Percentiles rank a stretch among this genome's conserved stretches.
Evolutionary conservation across 2,797 vertebrate species (phyloP).

Genomic region (Macropodus opercularis): DNA sequence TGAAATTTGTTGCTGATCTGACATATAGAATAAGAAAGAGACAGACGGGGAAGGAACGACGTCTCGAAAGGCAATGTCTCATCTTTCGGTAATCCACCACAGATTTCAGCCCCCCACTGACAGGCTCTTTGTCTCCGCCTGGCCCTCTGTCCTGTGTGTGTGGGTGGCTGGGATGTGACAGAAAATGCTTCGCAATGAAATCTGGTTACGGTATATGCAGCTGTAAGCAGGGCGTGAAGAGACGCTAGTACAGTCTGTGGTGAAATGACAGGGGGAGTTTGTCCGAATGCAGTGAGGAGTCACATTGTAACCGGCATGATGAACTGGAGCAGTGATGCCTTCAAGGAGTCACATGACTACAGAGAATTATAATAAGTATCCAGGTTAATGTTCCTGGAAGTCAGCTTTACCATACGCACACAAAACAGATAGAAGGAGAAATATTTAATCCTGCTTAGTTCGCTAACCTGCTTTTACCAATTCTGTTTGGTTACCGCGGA

Average conservation of each 20-base stretch:
- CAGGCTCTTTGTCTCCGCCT: conserved; percentile 43
- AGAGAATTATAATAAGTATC: not conserved
- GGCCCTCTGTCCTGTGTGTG: conserved; percentile 10
- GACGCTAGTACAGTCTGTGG: no score
- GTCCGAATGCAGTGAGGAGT: no score
- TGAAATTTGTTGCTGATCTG: conserved; percentile 16
- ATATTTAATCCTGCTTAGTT: conserved; percentile 2
- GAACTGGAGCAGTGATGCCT: not conserved
- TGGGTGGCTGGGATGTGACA: conserved; percentile 9
- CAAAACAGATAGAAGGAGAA: not conserved
- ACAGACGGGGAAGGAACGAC: conserved; percentile 1
- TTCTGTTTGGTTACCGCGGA: conserved; percentile 23
- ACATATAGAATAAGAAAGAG: conserved; percentile 6
- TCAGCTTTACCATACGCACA: not conserved
- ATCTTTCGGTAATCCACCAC: conserved; percentile 50
- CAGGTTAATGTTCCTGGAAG: not conserved
- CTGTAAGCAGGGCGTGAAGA: no score
- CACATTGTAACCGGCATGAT: not conserved
- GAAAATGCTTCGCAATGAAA: not conserved
- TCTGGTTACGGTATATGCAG: not conserved
- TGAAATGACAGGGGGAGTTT: no score
- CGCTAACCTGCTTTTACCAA: conserved; percentile 22
- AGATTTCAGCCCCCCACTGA: conserved; percentile 41
- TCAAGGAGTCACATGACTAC: not conserved
- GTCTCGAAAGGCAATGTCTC: conserved; percentile 36